Evolutionary conservation across 2,797 vertebrate genomes (phyloP), one percentile per base, ranked within the genome.

Genomic region (Lindbergichthys nudifrons): DNA sequence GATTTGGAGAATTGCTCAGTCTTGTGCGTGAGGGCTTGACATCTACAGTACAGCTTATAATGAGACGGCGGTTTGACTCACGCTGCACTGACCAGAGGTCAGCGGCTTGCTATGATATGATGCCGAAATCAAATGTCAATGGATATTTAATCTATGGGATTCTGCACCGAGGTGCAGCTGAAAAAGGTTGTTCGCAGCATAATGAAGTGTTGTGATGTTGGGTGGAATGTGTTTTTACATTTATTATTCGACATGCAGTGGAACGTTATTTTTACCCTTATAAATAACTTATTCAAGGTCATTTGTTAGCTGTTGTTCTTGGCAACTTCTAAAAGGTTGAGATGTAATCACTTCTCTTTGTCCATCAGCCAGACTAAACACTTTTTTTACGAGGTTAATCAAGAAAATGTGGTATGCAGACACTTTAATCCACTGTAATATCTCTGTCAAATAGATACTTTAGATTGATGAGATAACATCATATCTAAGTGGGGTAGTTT

Each of bases 61-160:
- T 67, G 60, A 77, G 53, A 71, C 30, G 0, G 52, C 77, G 57
- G 64, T 50, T 36, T 52, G 47, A 46, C 70, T 72, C 60, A 23
- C 16, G 32, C 52, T 1, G 50, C 77, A 48, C 46, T 42, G 19
- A 67, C 59, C 15, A 0, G 60, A 75, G 79, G 80, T 83, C 73
- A 69, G 50, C 53, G 5, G 66, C 67, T 79, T 21, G 9, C 30
- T 53, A 18, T 9, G 57, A 80, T 74, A 45, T 70, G 80, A 75
- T 85, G 64, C 73, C 18, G 58, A 51, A 80, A 82, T 78, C 70
- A 86, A 88, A 89, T 85, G 87, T 88, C 82, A 90, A 79, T 78
- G 80, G 82, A 45, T 65, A 36, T 87, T 88, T 86, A 81, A 87
- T 83, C 57, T 47, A 53, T 75, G 19, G 16, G 65, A 77, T 75